phyloP scores from a whole-genome alignment of 2,113 vertebrate species.

The Antechinus stuartii region DNA sequence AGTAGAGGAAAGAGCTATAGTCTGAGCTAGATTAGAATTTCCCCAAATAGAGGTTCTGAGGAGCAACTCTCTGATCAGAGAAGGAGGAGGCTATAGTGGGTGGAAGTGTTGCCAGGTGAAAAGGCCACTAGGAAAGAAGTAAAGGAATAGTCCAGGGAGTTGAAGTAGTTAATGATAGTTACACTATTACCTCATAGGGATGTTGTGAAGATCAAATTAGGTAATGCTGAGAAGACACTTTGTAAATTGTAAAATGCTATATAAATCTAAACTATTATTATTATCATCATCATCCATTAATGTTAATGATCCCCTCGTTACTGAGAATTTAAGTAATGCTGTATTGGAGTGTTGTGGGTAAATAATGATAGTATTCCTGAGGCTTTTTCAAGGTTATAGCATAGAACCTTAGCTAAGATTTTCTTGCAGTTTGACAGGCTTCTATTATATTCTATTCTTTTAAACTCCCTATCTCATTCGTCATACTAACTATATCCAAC shows the following conservation, averaged over 20 bases:
- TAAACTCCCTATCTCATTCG: not conserved
- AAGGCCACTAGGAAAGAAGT: not conserved
- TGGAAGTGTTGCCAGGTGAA: not conserved
- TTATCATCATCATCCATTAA: not conserved
- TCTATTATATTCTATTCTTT: not conserved
- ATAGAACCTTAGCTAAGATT: not conserved
- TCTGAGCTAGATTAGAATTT: not conserved
- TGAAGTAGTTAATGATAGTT: not conserved
- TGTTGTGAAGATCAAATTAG: not conserved
- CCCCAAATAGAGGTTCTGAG: not conserved
- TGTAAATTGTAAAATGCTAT: not conserved
- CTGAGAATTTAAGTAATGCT: not conserved
- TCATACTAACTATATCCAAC: not conserved
- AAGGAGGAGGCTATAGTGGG: not conserved
- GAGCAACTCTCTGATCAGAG: not conserved
- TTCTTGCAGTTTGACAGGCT: not conserved
- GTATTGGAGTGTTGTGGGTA: not conserved
- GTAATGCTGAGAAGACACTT: not conserved
- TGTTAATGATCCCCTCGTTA: not conserved
- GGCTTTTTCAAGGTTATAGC: not conserved
- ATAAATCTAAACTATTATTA: not conserved
- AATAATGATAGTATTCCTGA: not conserved
- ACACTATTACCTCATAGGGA: not conserved
- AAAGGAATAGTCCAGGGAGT: not conserved
- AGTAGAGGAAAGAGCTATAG: not conserved